Percentiles rank a stretch among this genome's conserved stretches.
Conservation (phyloP, 2,797 vertebrate species). For the Spheniscus humboldti region DNA sequence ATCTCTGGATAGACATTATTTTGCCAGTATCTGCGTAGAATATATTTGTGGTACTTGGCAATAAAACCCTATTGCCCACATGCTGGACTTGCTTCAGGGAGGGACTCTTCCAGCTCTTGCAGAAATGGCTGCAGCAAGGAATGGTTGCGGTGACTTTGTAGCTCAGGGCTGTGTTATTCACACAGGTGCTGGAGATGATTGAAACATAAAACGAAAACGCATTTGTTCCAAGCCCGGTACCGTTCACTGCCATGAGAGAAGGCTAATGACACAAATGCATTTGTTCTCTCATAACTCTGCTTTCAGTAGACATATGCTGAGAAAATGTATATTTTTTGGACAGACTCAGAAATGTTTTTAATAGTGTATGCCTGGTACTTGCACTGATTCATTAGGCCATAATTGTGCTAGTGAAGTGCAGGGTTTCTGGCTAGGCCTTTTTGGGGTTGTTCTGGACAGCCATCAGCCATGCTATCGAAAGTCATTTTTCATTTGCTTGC, state of each 20-base stretch:
- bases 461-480: not conserved
- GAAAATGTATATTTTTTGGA: not conserved
- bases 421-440: not conserved
- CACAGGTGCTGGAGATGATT: not conserved
- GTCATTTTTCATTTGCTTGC: not conserved
- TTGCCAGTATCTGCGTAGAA: not conserved
- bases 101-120: not conserved
- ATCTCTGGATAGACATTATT: not conserved
- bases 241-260: not conserved
- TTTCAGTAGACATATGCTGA: not conserved
- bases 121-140: not conserved
- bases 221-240: not conserved
- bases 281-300: not conserved
- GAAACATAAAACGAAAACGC: not conserved
- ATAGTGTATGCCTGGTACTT: not conserved
- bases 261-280: not conserved
- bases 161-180: not conserved
- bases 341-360: not conserved
- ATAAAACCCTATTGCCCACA: not conserved
- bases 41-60: not conserved
- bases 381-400: not conserved
- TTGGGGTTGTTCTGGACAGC: not conserved
- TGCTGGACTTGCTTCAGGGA: not conserved
- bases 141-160: not conserved
- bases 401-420: not conserved